These are phyloP conservation scores for Drosophila navojoa DNA, from an alignment of 1,140 invertebrate genomes.

Conservation along the genomic window DNA sequence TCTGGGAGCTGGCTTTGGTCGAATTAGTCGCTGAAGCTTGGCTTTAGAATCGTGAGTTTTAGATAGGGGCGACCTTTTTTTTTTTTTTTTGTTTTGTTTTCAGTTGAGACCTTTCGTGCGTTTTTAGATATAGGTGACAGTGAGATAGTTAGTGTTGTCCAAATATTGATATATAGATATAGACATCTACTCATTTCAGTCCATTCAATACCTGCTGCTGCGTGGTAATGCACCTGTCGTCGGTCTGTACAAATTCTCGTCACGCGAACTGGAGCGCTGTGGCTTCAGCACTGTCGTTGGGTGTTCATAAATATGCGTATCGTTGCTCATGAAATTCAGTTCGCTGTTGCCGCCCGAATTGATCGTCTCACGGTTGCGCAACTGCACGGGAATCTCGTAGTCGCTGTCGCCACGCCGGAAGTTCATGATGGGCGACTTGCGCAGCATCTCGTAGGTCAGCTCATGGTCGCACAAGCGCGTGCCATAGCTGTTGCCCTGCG, in stretches of 20 bases:
- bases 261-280: conserved; percentile 49
- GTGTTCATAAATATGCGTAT: conserved; percentile 76
- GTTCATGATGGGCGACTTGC: conserved; percentile 77
- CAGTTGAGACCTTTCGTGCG: too few relatives aligned
- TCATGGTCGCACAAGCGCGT: conserved; percentile 81
- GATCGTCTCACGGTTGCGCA: conserved; percentile 74
- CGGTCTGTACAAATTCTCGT: conserved; percentile 63
- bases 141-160: too few relatives aligned
- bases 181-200: not conserved
- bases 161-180: not conserved
- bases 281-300: conserved; percentile 70
- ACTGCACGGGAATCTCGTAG: conserved; percentile 56
- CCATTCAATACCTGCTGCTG: conserved; percentile 76
- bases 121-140: conserved; percentile 9
- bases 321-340: conserved; percentile 80
- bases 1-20: conserved; percentile 16
- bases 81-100: conserved; percentile 8
- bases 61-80: conserved; percentile 17
- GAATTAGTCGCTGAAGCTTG: conserved; percentile 22
- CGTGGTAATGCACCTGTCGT: conserved; percentile 45
- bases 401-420: conserved; percentile 72
- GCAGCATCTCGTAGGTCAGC: conserved; percentile 77
- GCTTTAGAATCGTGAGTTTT: conserved; percentile 16
- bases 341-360: conserved; percentile 80
- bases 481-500: conserved; percentile 71